Percentiles rank a stretch among this genome's conserved stretches.
Conservation (phyloP, 2,113 vertebrate genomes). For the Dendrocopos noguchii region DNA sequence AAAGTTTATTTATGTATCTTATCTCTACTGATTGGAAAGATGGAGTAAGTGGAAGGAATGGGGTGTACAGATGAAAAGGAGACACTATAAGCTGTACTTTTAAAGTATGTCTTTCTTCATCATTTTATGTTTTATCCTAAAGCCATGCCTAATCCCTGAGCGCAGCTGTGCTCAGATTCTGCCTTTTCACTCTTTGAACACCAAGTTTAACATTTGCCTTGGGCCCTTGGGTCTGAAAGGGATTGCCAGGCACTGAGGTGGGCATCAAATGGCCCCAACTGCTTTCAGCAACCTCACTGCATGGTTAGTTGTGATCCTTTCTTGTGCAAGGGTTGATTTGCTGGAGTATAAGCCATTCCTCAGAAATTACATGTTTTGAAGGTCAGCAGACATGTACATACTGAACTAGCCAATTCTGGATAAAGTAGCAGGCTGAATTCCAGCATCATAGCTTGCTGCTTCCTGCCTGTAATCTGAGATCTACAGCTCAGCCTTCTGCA, state of each 20-base stretch:
- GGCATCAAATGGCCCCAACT: fast-evolving
- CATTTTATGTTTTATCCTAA: neutral
- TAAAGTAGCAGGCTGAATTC: neutral
- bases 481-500: neutral
- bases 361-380: neutral
- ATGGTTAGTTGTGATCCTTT: neutral
- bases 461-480: neutral
- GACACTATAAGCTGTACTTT: slow-evolving; percentile 6
- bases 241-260: neutral
- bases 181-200: neutral
- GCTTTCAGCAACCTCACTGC: neutral
- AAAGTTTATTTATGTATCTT: slow-evolving; percentile 19
- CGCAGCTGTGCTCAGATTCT: neutral
- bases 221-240: neutral
- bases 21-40: slow-evolving; percentile 48
- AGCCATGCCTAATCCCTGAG: neutral
- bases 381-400: neutral
- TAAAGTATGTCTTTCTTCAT: neutral
- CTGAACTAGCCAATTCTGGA: neutral
- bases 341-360: neutral
- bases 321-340: neutral
- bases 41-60: slow-evolving; percentile 37
- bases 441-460: neutral
- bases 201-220: neutral
- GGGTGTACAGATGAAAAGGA: slow-evolving; percentile 23